Evolutionary conservation across 2,113 vertebrate genomes (phyloP).

Genomic region (Aptenodytes forsteri): DNA sequence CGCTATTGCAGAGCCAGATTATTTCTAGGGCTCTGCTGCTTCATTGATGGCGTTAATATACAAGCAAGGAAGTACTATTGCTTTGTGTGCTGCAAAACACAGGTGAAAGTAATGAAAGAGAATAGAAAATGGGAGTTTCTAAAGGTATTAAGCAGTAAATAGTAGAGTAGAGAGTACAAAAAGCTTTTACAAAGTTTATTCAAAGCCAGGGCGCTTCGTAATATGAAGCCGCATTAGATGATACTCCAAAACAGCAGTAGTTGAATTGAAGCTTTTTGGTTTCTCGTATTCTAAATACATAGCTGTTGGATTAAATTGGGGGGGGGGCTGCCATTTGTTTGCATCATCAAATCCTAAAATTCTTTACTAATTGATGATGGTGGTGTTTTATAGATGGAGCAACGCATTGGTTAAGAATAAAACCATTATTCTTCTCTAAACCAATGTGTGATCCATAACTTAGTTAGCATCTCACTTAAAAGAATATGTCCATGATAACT

Average conservation of each 20-base stretch:
- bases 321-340: not conserved
- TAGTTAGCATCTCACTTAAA: not conserved
- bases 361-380: not conserved
- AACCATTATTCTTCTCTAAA: not conserved
- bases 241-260: not conserved
- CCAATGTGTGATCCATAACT: fast-evolving
- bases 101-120: not conserved
- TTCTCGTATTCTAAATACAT: not conserved
- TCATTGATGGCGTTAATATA: not conserved
- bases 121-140: not conserved
- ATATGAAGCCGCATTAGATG: not conserved
- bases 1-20: not conserved
- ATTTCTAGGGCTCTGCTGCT: not conserved
- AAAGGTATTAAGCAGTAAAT: not conserved
- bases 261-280: not conserved
- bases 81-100: not conserved
- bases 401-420: not conserved
- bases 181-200: not conserved
- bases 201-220: not conserved
- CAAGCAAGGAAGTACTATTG: not conserved
- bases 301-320: not conserved
- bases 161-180: not conserved
- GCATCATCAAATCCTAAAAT: not conserved
- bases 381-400: not conserved
- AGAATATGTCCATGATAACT: not conserved